Evolutionary conservation across 2,113 vertebrate genomes (phyloP).

Genomic region (Nipponia nippon): DNA sequence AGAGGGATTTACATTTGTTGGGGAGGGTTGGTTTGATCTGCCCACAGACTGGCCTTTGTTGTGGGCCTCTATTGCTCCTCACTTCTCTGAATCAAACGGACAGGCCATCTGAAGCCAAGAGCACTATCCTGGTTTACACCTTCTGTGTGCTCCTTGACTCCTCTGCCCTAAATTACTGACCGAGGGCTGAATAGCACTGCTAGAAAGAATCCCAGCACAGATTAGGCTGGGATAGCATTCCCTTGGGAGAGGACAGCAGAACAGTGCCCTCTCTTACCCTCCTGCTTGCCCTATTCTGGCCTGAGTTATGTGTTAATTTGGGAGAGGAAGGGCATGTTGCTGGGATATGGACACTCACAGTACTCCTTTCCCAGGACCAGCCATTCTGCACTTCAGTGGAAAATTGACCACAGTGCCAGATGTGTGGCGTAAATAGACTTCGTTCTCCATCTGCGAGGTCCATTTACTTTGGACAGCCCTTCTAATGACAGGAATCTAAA

Average conservation of each 20-base stretch:
- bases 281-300: background rate
- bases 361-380: conserved; percentile 14
- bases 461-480: background rate
- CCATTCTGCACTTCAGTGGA: background rate
- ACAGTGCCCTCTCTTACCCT: background rate
- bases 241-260: background rate
- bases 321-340: background rate
- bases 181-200: background rate
- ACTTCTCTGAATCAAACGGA: background rate
- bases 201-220: background rate
- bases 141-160: background rate
- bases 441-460: background rate
- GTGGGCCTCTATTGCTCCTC: background rate
- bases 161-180: background rate
- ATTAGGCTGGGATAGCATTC: background rate
- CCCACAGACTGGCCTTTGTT: background rate
- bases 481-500: background rate
- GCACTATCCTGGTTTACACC: background rate
- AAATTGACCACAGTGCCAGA: conserved; percentile 2
- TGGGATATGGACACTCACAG: background rate
- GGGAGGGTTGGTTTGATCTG: background rate
- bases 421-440: background rate
- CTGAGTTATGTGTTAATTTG: background rate
- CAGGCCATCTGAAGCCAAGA: background rate
- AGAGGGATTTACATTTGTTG: background rate